Evolutionary conservation across 2,888 invertebrate genomes (phyloP).

Genomic region (Tridacna crocea): DNA sequence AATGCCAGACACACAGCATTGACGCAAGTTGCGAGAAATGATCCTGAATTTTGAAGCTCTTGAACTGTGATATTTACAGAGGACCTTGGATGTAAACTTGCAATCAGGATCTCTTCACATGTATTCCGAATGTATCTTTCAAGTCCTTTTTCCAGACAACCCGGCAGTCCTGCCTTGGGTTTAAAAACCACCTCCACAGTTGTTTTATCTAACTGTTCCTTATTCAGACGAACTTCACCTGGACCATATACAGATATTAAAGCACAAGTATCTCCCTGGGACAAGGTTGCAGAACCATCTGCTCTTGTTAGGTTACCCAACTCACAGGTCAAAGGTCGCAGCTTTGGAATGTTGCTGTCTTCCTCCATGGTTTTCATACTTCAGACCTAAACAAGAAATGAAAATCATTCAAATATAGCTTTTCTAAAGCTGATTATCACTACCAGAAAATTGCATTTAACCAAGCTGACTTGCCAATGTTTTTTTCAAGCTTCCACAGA

Average conservation of each 20-base stretch:
- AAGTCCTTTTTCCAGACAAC: constrained; percentile 89
- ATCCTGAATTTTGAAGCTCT: constrained; percentile 90
- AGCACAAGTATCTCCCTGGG: constrained; percentile 89
- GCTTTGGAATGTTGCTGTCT: not conserved
- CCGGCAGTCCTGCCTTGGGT: constrained; percentile 91
- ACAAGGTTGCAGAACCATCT: constrained; percentile 78
- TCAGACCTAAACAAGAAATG: not conserved
- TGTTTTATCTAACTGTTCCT: constrained; percentile 91
- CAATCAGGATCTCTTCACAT: constrained; percentile 90
- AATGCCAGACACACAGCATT: constrained; percentile 94
- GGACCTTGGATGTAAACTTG: constrained; percentile 91
- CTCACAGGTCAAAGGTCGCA: constrained; percentile 71
- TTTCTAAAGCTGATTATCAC: too few relatives aligned
- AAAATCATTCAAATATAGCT: not conserved
- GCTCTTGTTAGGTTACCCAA: constrained; percentile 75
- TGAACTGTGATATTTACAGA: constrained; percentile 92
- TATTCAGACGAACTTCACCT: constrained; percentile 90
- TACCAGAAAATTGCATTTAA: too few relatives aligned
- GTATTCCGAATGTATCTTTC: constrained; percentile 91
- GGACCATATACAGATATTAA: constrained; percentile 93
- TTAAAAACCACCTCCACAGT: constrained; percentile 91
- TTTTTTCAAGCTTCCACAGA: too few relatives aligned
- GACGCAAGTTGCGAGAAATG: constrained; percentile 90
- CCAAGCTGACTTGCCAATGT: too few relatives aligned
- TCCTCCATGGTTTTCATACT: constrained; percentile 40